Conservation (phyloP, 2,888 invertebrate genomes). For the Hybos culiciformis region DNA sequence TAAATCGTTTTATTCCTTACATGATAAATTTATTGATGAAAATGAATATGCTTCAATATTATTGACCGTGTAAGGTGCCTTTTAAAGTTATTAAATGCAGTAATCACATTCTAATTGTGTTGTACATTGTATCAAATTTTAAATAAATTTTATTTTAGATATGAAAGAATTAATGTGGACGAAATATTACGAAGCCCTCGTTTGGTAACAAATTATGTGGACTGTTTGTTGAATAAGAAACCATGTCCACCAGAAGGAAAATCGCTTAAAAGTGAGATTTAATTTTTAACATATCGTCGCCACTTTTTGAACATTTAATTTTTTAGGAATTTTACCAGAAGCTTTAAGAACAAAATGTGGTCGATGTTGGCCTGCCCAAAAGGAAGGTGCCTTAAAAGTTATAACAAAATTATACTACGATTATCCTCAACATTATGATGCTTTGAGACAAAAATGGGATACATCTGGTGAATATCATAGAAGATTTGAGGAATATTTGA, state of each 20-base stretch:
- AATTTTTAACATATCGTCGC: background rate
- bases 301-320: background rate
- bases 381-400: slow-evolving; percentile 50
- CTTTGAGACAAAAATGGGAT: slow-evolving; percentile 52
- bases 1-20: too few relatives aligned
- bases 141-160: too few relatives aligned
- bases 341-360: slow-evolving; percentile 51
- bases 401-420: slow-evolving; percentile 49
- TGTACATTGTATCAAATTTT: too few relatives aligned
- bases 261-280: slow-evolving; percentile 52
- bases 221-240: slow-evolving; percentile 51
- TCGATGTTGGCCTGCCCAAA: slow-evolving; percentile 52
- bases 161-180: slow-evolving; percentile 57
- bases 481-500: slow-evolving; percentile 34
- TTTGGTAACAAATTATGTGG: slow-evolving; percentile 55
- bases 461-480: slow-evolving; percentile 50
- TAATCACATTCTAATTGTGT: too few relatives aligned
- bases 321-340: slow-evolving; percentile 54
- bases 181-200: slow-evolving; percentile 52
- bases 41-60: too few relatives aligned
- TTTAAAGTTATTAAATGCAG: too few relatives aligned
- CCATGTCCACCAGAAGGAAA: slow-evolving; percentile 60
- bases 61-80: too few relatives aligned
- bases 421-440: slow-evolving; percentile 52
- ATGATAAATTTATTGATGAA: too few relatives aligned